These are phyloP conservation scores for Carapus acus DNA, from an alignment of 2,797 vertebrate species.

Conservation along the genomic window DNA sequence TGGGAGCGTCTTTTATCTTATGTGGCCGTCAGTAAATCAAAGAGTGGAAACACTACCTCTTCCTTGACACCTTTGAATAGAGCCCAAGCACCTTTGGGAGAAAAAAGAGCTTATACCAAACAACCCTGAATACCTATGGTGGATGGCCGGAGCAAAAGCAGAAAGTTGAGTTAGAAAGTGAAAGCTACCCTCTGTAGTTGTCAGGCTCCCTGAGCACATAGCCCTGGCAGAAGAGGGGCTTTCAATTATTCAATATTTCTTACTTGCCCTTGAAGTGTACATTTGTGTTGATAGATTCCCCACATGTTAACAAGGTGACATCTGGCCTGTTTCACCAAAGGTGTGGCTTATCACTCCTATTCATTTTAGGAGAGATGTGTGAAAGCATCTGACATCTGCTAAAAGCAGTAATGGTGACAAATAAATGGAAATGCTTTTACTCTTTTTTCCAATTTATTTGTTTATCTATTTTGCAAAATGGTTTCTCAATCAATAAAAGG, in stretches of 20 bases:
- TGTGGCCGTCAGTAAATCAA: conserved; percentile 60
- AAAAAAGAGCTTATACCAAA: conserved; percentile 52
- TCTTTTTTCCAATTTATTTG: no score
- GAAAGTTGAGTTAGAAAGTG: conserved; percentile 60
- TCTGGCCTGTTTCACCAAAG: conserved; percentile 53
- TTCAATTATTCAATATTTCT: conserved; percentile 71
- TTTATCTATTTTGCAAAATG: conserved; percentile 6
- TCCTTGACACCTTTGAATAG: conserved; percentile 60
- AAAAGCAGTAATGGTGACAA: conserved; percentile 42
- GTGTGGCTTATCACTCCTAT: conserved; percentile 62
- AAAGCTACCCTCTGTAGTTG: conserved; percentile 66
- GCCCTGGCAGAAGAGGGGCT: conserved; percentile 49
- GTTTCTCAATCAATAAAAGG: conserved; percentile 33
- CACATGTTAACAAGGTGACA: conserved; percentile 63
- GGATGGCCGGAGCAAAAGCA: conserved; percentile 44
- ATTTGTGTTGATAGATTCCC: conserved; percentile 62
- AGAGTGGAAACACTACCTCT: conserved; percentile 62
- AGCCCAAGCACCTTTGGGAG: conserved; percentile 53
- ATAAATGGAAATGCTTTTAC: conserved; percentile 39
- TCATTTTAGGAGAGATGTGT: conserved; percentile 35
- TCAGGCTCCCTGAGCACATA: conserved; percentile 58
- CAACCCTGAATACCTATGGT: conserved; percentile 62
- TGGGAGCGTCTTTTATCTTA: conserved; percentile 55
- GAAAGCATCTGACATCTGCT: conserved; percentile 38
- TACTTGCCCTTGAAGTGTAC: conserved; percentile 65